Conservation (phyloP, 2,888 invertebrate species). For the Sericinus montela region DNA sequence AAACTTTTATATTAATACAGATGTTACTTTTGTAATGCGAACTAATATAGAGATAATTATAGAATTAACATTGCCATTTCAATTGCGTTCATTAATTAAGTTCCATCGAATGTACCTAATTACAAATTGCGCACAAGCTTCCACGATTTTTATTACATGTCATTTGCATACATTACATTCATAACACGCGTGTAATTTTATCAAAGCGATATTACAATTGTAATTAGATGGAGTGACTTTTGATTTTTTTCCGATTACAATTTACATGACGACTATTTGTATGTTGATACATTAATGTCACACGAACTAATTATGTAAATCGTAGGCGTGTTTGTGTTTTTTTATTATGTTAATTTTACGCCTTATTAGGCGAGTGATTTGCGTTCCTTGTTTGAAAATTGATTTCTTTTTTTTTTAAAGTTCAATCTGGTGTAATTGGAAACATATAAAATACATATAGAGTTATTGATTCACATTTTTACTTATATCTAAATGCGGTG, state of each 20-base stretch:
- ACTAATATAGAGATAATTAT: too few species aligned
- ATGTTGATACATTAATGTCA: background rate
- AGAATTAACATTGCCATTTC: too few species aligned
- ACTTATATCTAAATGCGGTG: too few species aligned
- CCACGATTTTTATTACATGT: background rate
- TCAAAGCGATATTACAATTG: background rate
- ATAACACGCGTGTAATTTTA: background rate
- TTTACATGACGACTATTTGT: background rate
- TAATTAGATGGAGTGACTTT: background rate
- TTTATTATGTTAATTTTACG: conserved; percentile 5
- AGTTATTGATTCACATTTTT: too few species aligned
- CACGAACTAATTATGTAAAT: background rate
- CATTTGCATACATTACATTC: conserved; percentile 3
- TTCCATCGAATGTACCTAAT: conserved; percentile 1
- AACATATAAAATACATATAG: too few species aligned
- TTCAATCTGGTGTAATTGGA: too few species aligned
- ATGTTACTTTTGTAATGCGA: too few species aligned
- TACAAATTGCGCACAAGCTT: background rate
- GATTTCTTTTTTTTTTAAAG: too few species aligned
- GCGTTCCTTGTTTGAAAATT: background rate
- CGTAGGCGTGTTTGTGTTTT: background rate
- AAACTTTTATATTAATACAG: too few species aligned
- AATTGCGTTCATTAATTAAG: background rate
- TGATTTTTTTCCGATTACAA: background rate
- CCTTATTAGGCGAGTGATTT: background rate